Evolutionary conservation across 2,797 vertebrate species (phyloP).

Genomic region (Malacoraja senta): DNA sequence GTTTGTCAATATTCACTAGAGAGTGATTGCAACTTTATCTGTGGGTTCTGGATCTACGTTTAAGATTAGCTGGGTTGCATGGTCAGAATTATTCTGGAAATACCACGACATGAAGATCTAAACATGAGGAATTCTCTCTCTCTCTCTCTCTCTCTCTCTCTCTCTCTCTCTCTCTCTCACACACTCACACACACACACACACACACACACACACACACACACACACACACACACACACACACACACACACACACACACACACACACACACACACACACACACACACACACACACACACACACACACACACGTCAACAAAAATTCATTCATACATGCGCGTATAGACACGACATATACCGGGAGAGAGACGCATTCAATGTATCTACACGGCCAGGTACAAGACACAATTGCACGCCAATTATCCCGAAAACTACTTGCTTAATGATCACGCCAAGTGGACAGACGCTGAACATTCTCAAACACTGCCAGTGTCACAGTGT

Average conservation of each 20-base stretch:
- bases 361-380: not conserved
- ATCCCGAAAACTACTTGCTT: not conserved
- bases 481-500: not conserved
- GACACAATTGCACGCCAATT: not conserved
- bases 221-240: no score
- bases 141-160: no score
- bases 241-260: not conserved
- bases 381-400: not conserved
- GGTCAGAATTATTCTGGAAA: not conserved
- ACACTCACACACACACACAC: no score
- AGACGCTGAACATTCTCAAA: not conserved
- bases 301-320: not conserved
- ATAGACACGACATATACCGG: not conserved
- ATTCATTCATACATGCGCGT: no score
- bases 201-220: no score
- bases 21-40: not conserved
- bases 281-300: no score
- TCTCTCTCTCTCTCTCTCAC: no score
- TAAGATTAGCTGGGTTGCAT: not conserved
- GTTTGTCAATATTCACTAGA: not conserved
- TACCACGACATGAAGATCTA: not conserved
- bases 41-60: not conserved
- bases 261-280: no score
- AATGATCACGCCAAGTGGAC: not conserved
- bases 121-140: not conserved